Base-by-base conservation (phyloP, 2,113 vertebrate genomes). In the Triplophysa siluroides region DNA sequence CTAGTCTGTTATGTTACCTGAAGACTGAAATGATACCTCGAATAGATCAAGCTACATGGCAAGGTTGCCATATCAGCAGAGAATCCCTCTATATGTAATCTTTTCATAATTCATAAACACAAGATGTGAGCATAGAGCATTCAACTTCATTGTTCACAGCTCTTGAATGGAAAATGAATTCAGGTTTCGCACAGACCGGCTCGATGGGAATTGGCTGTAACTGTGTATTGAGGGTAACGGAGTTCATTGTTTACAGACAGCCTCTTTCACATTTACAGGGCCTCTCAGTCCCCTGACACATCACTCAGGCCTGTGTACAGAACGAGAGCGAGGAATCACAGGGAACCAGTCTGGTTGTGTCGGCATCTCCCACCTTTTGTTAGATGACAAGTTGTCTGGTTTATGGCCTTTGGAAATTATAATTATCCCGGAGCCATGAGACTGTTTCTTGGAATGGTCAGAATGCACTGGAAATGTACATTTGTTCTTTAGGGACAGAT, bases 211-310 rank as follows among this genome's bases (percentile, higher is more conserved):
- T 81, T 86, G 84, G 84, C 79, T 24, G 67, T 33, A 70, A 67
- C 63, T 74, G 52, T 67, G 56, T 68, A 38, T 79, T 62, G 67
- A 83, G 81, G 84, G 79, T 84, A 84, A 84, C 69, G 0, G 77
- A 80, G 85, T 87, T 86, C 71, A 83, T 85, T 87, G 84, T 88
- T 87, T 81, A 83, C 67, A 43, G 72, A 73, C 71, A 70, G 79
- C 84, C 78, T 77, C 73, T 74, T 85, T 79, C 70, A 76, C 77
- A 54, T 76, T 81, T 79, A 82, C 81, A 63, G 83, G 81, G 83
- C 81, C 81, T 77, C 81, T 82, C 56, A 79, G 50, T 83, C 85
- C 67, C 72, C 77, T 85, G 81, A 81, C 64, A 50, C 79, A 88
- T 88, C 82, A 65, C 78, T 80, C 72, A 23, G 67, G 69, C 83